Evolutionary conservation across 2,113 vertebrate genomes (phyloP).

Genomic region (Ondatra zibethicus): DNA sequence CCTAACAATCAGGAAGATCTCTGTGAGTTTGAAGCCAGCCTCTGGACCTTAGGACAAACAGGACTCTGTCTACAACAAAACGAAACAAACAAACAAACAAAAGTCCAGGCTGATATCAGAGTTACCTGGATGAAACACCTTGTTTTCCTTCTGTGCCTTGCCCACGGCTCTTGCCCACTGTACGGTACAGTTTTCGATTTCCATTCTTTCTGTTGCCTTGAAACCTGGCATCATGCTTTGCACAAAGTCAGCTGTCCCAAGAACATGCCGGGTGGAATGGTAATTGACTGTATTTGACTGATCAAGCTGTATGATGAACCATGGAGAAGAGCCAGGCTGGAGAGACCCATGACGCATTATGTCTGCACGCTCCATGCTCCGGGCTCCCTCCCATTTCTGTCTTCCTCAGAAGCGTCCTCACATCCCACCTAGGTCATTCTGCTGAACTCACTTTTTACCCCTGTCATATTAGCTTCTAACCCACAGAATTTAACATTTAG

Average conservation of each 20-base stretch:
- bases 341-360: not conserved
- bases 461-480: not conserved
- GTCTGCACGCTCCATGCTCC: not conserved
- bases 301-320: not conserved
- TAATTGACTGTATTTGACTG: not conserved
- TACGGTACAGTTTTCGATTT: not conserved
- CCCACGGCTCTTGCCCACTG: not conserved
- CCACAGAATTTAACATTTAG: not conserved
- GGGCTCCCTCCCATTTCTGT: not conserved
- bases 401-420: not conserved
- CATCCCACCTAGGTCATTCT: fast-evolving
- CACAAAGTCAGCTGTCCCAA: not conserved
- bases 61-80: not conserved
- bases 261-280: not conserved
- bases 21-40: not conserved
- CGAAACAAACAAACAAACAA: not conserved
- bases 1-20: not conserved
- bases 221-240: not conserved
- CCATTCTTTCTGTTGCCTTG: not conserved
- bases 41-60: not conserved
- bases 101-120: not conserved
- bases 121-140: not conserved
- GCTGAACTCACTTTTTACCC: not conserved
- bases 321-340: not conserved
- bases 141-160: not conserved